Conservation (phyloP, 2,113 vertebrate genomes). For the Pogona vitticeps region DNA sequence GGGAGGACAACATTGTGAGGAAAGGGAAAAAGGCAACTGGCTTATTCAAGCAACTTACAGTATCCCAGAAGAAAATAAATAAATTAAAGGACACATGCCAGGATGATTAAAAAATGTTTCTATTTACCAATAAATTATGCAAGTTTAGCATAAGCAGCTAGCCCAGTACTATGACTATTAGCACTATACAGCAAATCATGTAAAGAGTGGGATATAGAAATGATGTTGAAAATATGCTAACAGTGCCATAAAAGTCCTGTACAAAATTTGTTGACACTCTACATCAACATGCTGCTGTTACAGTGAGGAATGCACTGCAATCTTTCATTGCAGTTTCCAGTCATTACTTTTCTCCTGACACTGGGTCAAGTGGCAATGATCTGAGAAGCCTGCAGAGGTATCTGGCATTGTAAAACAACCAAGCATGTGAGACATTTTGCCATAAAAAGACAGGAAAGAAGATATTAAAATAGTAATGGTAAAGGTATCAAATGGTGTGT, state of each 20-base stretch:
- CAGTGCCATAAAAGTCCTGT: background rate
- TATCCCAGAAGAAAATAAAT: background rate
- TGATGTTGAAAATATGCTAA: background rate
- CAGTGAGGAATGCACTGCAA: background rate
- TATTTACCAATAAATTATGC: background rate
- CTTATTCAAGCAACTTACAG: background rate
- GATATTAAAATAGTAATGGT: no score
- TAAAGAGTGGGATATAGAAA: background rate
- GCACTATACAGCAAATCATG: background rate
- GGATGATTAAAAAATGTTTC: background rate
- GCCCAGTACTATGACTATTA: background rate
- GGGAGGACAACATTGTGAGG: no score
- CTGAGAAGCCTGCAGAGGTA: background rate
- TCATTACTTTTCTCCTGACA: background rate
- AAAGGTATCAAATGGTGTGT: no score
- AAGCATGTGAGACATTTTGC: background rate
- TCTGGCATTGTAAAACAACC: background rate
- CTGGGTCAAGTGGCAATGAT: background rate
- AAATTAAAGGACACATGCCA: background rate
- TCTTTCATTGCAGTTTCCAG: background rate
- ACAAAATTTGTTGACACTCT: background rate
- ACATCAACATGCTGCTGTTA: background rate
- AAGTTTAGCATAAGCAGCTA: background rate
- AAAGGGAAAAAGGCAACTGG: no score
- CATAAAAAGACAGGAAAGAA: background rate